Evolutionary conservation across 2,888 invertebrate genomes (phyloP).

Genomic region (Portevinia maculata): DNA sequence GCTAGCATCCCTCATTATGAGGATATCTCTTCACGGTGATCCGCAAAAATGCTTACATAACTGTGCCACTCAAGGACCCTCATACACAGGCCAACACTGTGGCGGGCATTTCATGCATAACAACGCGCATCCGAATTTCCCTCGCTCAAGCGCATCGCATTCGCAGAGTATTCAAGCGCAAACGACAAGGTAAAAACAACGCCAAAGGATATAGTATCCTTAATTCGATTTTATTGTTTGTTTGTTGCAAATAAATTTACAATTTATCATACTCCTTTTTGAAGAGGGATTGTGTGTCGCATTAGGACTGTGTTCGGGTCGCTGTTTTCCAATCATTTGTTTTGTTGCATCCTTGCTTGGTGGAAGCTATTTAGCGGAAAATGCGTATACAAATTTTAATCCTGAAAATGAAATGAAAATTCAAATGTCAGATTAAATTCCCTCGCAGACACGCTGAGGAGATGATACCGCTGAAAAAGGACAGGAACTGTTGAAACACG

Average conservation of each 20-base stretch:
- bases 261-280: conserved; percentile 63
- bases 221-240: conserved; percentile 74
- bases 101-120: conserved; percentile 11
- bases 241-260: conserved; percentile 74
- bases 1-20: conserved; percentile 31
- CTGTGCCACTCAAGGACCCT: conserved; percentile 6
- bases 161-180: conserved; percentile 37
- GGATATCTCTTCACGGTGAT: conserved; percentile 67
- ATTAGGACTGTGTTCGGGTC: no score
- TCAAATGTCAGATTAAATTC: conserved; percentile 64
- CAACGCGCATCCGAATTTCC: background rate
- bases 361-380: conserved; percentile 55
- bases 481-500: conserved; percentile 42
- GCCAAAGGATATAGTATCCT: conserved; percentile 68
- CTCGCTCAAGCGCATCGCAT: conserved; percentile 15
- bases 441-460: background rate
- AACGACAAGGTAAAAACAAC: conserved; percentile 60
- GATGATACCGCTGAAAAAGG: conserved; percentile 10
- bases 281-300: conserved; percentile 37
- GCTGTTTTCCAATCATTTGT: conserved; percentile 10
- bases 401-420: conserved; percentile 41
- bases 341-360: conserved; percentile 12
- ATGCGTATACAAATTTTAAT: conserved; percentile 52
- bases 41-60: conserved; percentile 62
- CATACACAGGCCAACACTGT: background rate